Evolutionary conservation across 2,888 invertebrate genomes (phyloP).

Genomic region (Watsonalla cultraria): DNA sequence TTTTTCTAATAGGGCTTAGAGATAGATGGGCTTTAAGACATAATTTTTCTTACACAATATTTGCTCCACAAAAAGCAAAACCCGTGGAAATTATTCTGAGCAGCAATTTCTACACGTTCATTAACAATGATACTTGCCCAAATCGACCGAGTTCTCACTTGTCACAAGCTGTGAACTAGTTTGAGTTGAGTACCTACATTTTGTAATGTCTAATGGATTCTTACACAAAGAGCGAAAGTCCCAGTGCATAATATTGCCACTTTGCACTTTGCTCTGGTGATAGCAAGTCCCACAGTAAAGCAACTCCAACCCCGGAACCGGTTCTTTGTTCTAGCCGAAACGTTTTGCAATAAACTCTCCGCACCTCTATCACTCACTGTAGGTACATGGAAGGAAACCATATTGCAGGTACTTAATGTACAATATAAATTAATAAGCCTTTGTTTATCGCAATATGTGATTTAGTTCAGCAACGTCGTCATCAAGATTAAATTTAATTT

Average conservation of each 20-base stretch:
- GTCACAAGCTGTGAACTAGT: constrained; percentile 17
- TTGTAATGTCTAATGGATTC: constrained; percentile 25
- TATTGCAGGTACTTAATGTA: constrained; percentile 11
- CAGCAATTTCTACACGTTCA: constrained; percentile 36
- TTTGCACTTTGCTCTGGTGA: constrained; percentile 22
- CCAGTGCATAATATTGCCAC: constrained; percentile 27
- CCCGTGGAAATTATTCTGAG: constrained; percentile 26
- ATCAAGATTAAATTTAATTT: constrained; percentile 5
- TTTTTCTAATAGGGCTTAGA: too few relatives aligned
- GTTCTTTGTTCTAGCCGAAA: constrained; percentile 56
- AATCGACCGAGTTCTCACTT: constrained; percentile 47
- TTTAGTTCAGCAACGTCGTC: neutral
- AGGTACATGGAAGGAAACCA: constrained; percentile 4
- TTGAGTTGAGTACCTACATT: constrained; percentile 7
- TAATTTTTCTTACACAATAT: too few relatives aligned
- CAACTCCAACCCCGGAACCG: constrained; percentile 43
- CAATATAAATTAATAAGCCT: neutral
- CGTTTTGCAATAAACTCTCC: constrained; percentile 53
- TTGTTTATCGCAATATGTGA: neutral
- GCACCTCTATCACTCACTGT: constrained; percentile 13
- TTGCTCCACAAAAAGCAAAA: neutral
- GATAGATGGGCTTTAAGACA: too few relatives aligned
- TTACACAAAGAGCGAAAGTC: constrained; percentile 51
- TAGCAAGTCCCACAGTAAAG: constrained; percentile 6
- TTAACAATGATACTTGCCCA: constrained; percentile 34